These are phyloP conservation scores for Microcebus ravelobensis DNA, from an alignment of 2,113 vertebrate species.

Conservation along the genomic window DNA sequence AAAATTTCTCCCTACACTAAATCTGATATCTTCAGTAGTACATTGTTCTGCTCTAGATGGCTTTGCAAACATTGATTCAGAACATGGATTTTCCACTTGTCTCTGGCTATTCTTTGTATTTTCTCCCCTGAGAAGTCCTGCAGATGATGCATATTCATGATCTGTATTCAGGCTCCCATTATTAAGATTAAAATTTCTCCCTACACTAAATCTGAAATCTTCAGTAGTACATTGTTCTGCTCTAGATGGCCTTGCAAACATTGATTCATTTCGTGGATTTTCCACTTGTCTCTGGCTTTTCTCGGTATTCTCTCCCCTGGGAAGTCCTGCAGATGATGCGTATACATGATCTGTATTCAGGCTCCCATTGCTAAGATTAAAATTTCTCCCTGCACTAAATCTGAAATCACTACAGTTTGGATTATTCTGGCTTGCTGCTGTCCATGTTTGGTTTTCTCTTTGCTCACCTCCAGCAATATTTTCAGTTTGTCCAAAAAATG, in stretches of 20 bases:
- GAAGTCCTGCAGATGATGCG: slow-evolving; percentile 77
- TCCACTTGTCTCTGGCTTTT: slow-evolving; percentile 82
- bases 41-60: slow-evolving; percentile 63
- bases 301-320: slow-evolving; percentile 73
- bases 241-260: slow-evolving; percentile 67
- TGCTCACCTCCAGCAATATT: slow-evolving; percentile 92
- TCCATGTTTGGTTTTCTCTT: slow-evolving; percentile 92
- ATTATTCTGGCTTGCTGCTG: slow-evolving; percentile 91
- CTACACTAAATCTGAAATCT: slow-evolving; percentile 92
- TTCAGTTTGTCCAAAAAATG: slow-evolving; percentile 91
- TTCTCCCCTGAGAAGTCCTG: slow-evolving; percentile 76
- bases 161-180: slow-evolving; percentile 87
- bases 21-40: slow-evolving; percentile 86
- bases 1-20: slow-evolving; percentile 92
- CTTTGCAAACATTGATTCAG: slow-evolving; percentile 73
- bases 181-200: slow-evolving; percentile 90
- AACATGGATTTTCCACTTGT: slow-evolving; percentile 74
- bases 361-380: slow-evolving; percentile 88
- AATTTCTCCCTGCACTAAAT: slow-evolving; percentile 92
- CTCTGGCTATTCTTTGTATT: slow-evolving; percentile 81
- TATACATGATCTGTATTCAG: slow-evolving; percentile 82
- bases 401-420: slow-evolving; percentile 92
- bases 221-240: slow-evolving; percentile 40
- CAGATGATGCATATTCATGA: slow-evolving; percentile 79
- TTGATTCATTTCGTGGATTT: slow-evolving; percentile 72